Percentiles rank a stretch among this genome's conserved stretches.
Conservation (phyloP, 2,797 vertebrate species). For the Cryptoprocta ferox region DNA sequence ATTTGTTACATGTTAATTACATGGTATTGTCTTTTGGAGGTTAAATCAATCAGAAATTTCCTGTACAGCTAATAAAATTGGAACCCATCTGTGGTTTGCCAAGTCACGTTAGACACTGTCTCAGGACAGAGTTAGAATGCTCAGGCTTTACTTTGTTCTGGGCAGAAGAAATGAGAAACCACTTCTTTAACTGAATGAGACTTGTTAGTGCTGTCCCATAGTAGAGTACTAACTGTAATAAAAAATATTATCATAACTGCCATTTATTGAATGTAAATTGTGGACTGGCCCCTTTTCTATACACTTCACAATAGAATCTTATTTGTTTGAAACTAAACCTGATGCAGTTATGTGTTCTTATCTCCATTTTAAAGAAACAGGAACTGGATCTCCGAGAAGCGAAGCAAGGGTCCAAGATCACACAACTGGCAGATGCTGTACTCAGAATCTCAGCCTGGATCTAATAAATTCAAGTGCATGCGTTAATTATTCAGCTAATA, state of each 20-base stretch:
- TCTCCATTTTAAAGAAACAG: not conserved
- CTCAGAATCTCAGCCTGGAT: not conserved
- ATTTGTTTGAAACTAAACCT: not conserved
- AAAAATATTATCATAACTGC: not conserved
- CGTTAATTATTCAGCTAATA: not conserved
- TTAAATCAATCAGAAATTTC: slow-evolving; percentile 82
- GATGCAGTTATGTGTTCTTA: not conserved
- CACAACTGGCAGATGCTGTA: not conserved
- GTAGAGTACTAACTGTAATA: not conserved
- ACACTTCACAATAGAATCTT: not conserved
- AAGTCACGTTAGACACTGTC: slow-evolving; percentile 60
- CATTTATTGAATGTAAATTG: not conserved
- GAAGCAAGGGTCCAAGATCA: not conserved
- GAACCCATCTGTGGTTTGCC: slow-evolving; percentile 63
- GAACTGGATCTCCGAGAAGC: not conserved
- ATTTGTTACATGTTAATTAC: slow-evolving; percentile 84
- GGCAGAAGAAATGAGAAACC: slow-evolving; percentile 54
- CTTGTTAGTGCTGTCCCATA: not conserved
- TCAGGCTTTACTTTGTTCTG: not conserved
- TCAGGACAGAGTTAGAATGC: slow-evolving; percentile 35
- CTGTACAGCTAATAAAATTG: slow-evolving; percentile 61
- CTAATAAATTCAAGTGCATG: not conserved
- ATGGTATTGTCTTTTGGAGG: slow-evolving; percentile 81
- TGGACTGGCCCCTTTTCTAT: not conserved
- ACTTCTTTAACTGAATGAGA: not conserved